Evolutionary conservation across 2,888 invertebrate genomes (phyloP), one percentile per base, ranked within the genome.

Genomic region (Lathronympha strigana): DNA sequence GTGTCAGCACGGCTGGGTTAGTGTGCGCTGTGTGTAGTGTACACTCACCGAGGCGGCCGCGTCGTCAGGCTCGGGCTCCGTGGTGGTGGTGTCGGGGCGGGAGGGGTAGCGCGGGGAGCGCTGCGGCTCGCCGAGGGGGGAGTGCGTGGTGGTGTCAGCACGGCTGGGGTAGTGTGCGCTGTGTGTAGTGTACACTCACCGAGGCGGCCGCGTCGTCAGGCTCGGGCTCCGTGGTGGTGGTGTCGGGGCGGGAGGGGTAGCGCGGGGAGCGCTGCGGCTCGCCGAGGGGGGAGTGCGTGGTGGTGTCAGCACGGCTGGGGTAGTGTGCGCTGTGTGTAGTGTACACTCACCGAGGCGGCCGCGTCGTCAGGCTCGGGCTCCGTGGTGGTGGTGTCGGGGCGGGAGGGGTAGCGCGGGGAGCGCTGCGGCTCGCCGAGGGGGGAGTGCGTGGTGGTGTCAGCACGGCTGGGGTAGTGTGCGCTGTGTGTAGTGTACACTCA

Each of bases 91-190:
- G 57, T 33, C 31, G 21, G 57, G 45, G 31, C 49, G 36, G 51
- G 5, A 40, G 79, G 78, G 79, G 68, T 81, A 9, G 31, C 9
- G 63, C 8, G 31, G 31, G 31, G 31, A 31, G 31, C 81, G 21
- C 62, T 64, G 17, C 21, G 9, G n/a, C n/a, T n/a, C n/a, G n/a
- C n/a, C n/a, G n/a, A n/a, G n/a, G n/a, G 31, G 31, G 31, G 31
- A 31, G 31, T 31, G 31, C 0, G 97, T 97, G 0, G 97, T 97
- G 0, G 97, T 97, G 77, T 97, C 97, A 0, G 97, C 97, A 9
- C 31, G 31, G 5, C 5, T 6, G 31, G 31, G 31, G 31, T 31
- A 9, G 31, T 8, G 8, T 1, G 31, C 8, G 31, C 1, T 31
- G 31, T 5, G 31, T 5, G 31, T 31, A 9, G 31, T 4, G 31